Evolutionary conservation across 2,888 invertebrate species (phyloP), one percentile per base, ranked within the genome.

Genomic region (Pinctada fucata): DNA sequence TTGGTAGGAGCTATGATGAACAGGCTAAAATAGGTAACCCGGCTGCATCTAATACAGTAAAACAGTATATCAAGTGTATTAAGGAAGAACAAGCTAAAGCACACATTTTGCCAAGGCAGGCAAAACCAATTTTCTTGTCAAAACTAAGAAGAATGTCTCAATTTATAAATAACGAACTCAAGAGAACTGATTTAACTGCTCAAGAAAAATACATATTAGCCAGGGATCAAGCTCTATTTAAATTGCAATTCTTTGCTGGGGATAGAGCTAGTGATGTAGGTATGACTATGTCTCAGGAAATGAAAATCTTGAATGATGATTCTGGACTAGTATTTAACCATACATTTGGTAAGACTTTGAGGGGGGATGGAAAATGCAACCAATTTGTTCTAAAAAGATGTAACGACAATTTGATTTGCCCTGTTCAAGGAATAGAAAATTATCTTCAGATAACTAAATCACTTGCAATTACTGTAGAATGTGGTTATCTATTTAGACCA

Each of bases 321-420:
- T 13, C 58, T 63, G 10, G 79, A 69, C 58, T 63, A 67, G 72
- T 67, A 50, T 63, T 79, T 49, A 45, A 31, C 13, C 76, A 76
- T 49, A 79, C 65, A n/a, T 79, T 77, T 77, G 80, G 80, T 4
- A 80, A 80, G 66, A 76, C 69, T 70, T n/a, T 76, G 6, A 65
- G 76, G 64, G 79, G 71, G 1, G 16, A 75, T 52, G 72, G 72
- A 47, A 75, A 69, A 49, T 45, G 10, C 49, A 78, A 73, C 52
- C 72, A 63, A 70, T 78, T 78, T 69, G 73, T 72, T 5, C 16
- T 78, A 10, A 72, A 68, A 31, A 47, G 66, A 31, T 78, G 78
- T 49, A 13, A 4, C 3, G 63, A 74, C 51, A n/a, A 16, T 10
- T 2, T 48, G 6, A 63, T 78, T 52, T 78, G 64, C 16, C 69